Percentiles rank a stretch among this genome's conserved stretches.
Evolutionary conservation across 2,797 vertebrate genomes (phyloP).

Genomic region (Philypnodon macrostomus): DNA sequence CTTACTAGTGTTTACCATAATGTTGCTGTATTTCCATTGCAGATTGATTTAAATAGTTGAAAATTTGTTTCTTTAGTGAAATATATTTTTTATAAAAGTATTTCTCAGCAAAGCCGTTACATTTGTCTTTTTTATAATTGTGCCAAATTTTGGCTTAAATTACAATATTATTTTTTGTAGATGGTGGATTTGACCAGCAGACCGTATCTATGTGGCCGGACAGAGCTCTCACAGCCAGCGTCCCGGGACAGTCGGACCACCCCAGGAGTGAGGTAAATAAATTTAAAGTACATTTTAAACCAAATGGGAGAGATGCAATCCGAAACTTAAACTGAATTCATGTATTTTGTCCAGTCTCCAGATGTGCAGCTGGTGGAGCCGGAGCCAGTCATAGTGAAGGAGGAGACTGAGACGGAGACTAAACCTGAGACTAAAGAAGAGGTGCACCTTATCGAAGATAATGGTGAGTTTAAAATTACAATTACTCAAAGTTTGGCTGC

Average conservation of each 20-base stretch:
- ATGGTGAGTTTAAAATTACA: conserved; percentile 55
- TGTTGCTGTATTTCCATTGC: too few relatives aligned
- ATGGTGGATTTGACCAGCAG: conserved; percentile 50
- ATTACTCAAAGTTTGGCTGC: too few relatives aligned
- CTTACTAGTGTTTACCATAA: too few relatives aligned
- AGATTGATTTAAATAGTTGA: too few relatives aligned
- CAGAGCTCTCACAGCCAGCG: conserved; percentile 6
- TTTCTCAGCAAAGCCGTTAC: too few relatives aligned
- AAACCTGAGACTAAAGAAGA: conserved; percentile 25
- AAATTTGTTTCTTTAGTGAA: too few relatives aligned
- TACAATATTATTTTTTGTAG: conserved; percentile 24
- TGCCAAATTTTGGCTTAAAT: too few relatives aligned
- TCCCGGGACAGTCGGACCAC: conserved; percentile 20
- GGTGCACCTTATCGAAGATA: conserved; percentile 60
- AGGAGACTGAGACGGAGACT: conserved; percentile 73
- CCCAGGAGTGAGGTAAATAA: conserved; percentile 47
- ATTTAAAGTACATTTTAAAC: too few relatives aligned
- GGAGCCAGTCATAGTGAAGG: conserved; percentile 62
- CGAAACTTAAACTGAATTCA: too few relatives aligned
- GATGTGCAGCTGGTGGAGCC: conserved; percentile 62
- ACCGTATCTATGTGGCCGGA: conserved; percentile 58
- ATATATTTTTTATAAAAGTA: too few relatives aligned
- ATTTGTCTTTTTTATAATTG: too few relatives aligned
- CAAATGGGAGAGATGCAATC: too few relatives aligned
- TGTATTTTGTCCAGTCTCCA: conserved; percentile 51